Evolutionary conservation across 2,888 invertebrate genomes (phyloP), one percentile per base, ranked within the genome.

Genomic region (Drosophila dives): DNA sequence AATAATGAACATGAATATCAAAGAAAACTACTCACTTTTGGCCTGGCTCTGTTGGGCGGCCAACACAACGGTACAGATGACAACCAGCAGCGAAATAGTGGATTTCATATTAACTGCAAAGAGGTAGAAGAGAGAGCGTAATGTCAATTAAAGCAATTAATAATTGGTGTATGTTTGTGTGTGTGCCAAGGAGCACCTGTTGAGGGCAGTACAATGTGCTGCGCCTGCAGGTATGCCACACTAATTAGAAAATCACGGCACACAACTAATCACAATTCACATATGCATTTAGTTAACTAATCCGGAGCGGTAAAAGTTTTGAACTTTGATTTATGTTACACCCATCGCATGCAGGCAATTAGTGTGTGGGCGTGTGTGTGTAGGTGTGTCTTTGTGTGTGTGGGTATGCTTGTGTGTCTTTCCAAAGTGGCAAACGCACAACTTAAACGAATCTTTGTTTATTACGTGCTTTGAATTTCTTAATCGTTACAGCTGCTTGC

Each of bases 41-140:
- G 92, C 93, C 77, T 92, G 92, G 77, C 90, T 91, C 73, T 92
- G 90, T 73, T 92, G 91, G 68, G 92, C 90, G 67, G 91, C 92
- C 83, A 93, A 85, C 69, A 92, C 91, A 72, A 92, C 91, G 63
- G 92, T 91, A 78, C 92, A 92, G 69, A 92, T 90, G 78, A 92
- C 80, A 78, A 93, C 80, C 70, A 93, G 87, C 77, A 93, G 83
- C 42, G 92, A 91, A 84, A 92, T 89, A 67, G 91, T 90, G 68
- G 92, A 91, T 80, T 92, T 92, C 93, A 93, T 93, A 59, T 90
- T 91, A 83, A 68, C 89, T 89, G 81, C 55, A 86, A 88, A 72
- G 49, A 38, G n/a, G 29, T 15, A 64, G 40, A 70, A 11, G 32
- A 23, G 26, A 61, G 26, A 65, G 49, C 56, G 29, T 17, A 62